Evolutionary conservation across 2,888 invertebrate genomes (phyloP).

Genomic region (Caenorhabditis afra): DNA sequence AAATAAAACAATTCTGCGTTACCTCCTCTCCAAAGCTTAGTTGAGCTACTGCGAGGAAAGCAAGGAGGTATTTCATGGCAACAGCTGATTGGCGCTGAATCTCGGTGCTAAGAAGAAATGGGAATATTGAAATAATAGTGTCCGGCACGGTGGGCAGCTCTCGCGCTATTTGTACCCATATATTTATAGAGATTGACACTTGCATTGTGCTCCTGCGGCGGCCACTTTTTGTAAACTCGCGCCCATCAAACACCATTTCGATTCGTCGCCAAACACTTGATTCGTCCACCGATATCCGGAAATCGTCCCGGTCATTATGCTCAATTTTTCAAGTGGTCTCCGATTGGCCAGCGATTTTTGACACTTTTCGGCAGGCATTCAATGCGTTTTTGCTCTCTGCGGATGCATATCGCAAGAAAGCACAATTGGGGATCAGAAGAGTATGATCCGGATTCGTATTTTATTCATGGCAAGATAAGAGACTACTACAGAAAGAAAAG

Average conservation of each 20-base stretch:
- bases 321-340: conserved; percentile 56
- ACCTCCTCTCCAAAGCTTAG: conserved; percentile 34
- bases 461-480: conserved; percentile 14
- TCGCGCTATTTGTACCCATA: conserved; percentile 64
- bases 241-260: conserved; percentile 58
- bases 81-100: conserved; percentile 15
- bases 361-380: conserved; percentile 50
- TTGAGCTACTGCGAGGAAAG: conserved; percentile 39
- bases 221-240: conserved; percentile 53
- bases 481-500: background rate
- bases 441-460: background rate
- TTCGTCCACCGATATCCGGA: conserved; percentile 56
- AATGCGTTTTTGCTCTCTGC: conserved; percentile 24
- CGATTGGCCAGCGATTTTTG: conserved; percentile 38
- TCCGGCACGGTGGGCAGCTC: conserved; percentile 58
- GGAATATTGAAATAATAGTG: conserved; percentile 43
- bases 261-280: conserved; percentile 54
- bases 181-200: conserved; percentile 67
- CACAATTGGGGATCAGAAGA: conserved; percentile 15
- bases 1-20: background rate
- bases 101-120: conserved; percentile 4
- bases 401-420: conserved; percentile 7
- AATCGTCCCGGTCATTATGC: conserved; percentile 53
- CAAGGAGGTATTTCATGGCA: conserved; percentile 44
- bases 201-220: conserved; percentile 54